Evolutionary conservation across 1,140 invertebrate species (phyloP), one percentile per base, ranked within the genome.

Genomic region (Ceratosolen fusciceps): DNA sequence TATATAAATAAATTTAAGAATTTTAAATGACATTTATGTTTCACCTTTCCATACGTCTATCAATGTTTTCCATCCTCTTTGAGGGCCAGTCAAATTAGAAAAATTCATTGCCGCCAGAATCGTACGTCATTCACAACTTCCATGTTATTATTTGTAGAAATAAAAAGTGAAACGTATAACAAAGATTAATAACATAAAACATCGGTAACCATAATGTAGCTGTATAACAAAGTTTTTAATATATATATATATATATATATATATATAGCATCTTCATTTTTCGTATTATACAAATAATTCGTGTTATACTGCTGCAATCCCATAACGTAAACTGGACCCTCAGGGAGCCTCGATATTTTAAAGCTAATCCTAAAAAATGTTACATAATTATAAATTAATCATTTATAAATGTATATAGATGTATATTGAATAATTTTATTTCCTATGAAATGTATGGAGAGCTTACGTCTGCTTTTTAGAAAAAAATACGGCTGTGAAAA

Each of bases 401-500:
- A 52, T 31, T 52, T 49, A 31, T 52, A 60, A 37, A 60, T 58
- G 26, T 56, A 47, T 72, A 56, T 72, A 56, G 54, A 26, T 72
- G 12, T 56, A 56, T 43, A 26, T 24, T 74, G 39, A 26, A 74
- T 74, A 74, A 74, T 37, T 74, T 72, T 47, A 70, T 49, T 31
- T 47, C 24, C 19, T 16, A 21, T 39, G 24, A 52, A 56, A 39
- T 74, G 26, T 10, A 9, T 39, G 21, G 52, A 74, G 34, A 49
- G 65, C 74, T 76, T 37, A 34, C 65, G 43, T n/a, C 43, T 56
- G 74, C 62, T 77, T 49, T 54, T 39, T 77, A 54, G 60, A 52
- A 37, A 21, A 56, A 68, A 77, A 77, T 58, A 77, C 14, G 76
- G 76, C 76, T 77, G 76, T 77, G 76, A 77, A 77, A 77, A 71